Evolutionary conservation across 2,113 vertebrate species (phyloP).

Genomic region (Pontoporia blainvillei): DNA sequence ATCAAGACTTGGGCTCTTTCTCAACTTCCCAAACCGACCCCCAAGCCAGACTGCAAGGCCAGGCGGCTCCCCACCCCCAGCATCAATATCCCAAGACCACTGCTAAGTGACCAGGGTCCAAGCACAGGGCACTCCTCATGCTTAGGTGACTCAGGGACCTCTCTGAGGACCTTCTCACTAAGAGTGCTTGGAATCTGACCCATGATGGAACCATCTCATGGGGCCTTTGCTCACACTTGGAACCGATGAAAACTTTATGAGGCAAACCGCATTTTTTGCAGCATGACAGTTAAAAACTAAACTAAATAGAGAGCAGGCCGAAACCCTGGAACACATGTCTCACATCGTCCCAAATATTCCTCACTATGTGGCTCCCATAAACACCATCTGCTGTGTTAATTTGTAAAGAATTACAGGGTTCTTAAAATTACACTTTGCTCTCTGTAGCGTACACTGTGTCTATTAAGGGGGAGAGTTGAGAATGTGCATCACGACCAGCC

Average conservation of each 20-base stretch:
- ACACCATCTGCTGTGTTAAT: conserved; percentile 74
- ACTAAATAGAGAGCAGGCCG: conserved; percentile 57
- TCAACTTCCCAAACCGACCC: background rate
- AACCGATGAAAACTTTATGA: background rate
- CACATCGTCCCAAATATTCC: conserved; percentile 66
- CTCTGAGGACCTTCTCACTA: background rate
- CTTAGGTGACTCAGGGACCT: background rate
- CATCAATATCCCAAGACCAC: fast-evolving
- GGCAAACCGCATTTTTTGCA: conserved; percentile 20
- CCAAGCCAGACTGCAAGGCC: background rate
- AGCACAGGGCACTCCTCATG: fast-evolving
- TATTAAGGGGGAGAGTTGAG: conserved; percentile 61
- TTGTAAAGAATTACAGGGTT: conserved; percentile 75
- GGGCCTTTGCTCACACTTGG: background rate
- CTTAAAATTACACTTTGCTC: conserved; percentile 73
- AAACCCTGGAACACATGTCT: conserved; percentile 68
- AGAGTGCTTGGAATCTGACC: background rate
- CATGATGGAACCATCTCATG: background rate
- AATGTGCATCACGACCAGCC: conserved; percentile 39
- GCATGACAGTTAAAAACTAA: conserved; percentile 55
- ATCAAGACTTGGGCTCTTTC: background rate
- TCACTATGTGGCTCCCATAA: conserved; percentile 67
- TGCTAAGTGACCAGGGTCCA: background rate
- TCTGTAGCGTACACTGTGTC: conserved; percentile 65
- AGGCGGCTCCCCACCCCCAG: background rate